Evolutionary conservation across 2,888 invertebrate species (phyloP), one percentile per base, ranked within the genome.

Genomic region (Xestia rhomboidea): DNA sequence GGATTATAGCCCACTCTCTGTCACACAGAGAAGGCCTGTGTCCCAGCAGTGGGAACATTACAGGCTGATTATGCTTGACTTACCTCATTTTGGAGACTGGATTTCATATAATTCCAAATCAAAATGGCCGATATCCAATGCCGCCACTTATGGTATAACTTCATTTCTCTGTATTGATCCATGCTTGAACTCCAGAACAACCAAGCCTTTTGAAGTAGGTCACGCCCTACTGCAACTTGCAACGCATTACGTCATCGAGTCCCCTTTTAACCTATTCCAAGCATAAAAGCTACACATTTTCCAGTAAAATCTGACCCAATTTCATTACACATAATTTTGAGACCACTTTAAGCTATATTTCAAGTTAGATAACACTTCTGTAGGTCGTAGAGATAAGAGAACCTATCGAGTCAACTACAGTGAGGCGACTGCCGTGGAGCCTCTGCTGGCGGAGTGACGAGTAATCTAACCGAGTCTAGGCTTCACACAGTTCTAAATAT

Each of bases 71-170:
- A 38, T 7, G 38, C 38, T 38, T 38, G 7, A 7, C 38, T 38
- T 38, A 38, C 38, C 38, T 38, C 38, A 7, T 38, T 38, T 38
- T n/a, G n/a, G n/a, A n/a, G n/a, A n/a, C n/a, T n/a, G n/a, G n/a
- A n/a, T n/a, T n/a, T n/a, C n/a, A n/a, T n/a, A n/a, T n/a, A n/a
- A n/a, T n/a, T n/a, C n/a, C n/a, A n/a, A n/a, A n/a, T n/a, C n/a
- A n/a, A n/a, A n/a, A n/a, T n/a, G n/a, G n/a, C n/a, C n/a, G n/a
- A n/a, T n/a, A n/a, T 34, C 62, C 49, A 79, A 64, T 68, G 27
- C 24, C 68, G 64, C 68, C 80, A 74, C 57, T 64, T 57, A 3
- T 57, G 54, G 66, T 49, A 68, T 34, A 80, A 13, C 41, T 44
- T 41, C 24, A 69, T 49, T 21, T 49, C 49, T 24, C 49, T 49